phyloP scores from a whole-genome alignment of 2,113 vertebrate genomes.

The Malurus alboscapulatus region DNA sequence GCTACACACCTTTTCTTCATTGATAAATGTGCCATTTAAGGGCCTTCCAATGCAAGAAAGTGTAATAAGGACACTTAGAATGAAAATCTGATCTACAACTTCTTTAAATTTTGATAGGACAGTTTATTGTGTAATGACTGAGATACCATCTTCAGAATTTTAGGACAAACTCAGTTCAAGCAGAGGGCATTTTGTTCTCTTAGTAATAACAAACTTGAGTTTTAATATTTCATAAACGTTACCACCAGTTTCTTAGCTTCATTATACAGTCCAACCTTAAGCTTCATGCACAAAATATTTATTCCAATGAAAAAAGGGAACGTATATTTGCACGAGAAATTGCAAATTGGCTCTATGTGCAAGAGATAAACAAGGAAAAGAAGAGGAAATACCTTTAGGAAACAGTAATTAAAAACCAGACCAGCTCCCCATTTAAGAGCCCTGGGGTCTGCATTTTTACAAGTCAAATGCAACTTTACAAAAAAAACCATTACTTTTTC shows the following conservation, averaged over 20 bases:
- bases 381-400: not conserved
- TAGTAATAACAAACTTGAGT: slow-evolving; percentile 21
- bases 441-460: slow-evolving; percentile 8
- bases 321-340: not conserved
- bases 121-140: slow-evolving; percentile 19
- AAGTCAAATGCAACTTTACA: slow-evolving; percentile 20
- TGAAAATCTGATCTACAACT: slow-evolving; percentile 30
- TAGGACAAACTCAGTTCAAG: slow-evolving; percentile 47
- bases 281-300: not conserved
- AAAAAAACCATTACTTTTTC: slow-evolving; percentile 28
- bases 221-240: slow-evolving; percentile 38
- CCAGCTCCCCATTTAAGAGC: slow-evolving; percentile 15
- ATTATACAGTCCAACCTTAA: slow-evolving; percentile 32
- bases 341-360: slow-evolving; percentile 10
- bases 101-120: slow-evolving; percentile 11
- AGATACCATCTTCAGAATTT: slow-evolving; percentile 32
- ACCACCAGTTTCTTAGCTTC: slow-evolving; percentile 37
- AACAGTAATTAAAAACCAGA: slow-evolving; percentile 4
- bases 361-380: slow-evolving; percentile 25
- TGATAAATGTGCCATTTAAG: slow-evolving; percentile 31
- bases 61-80: slow-evolving; percentile 52
- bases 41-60: slow-evolving; percentile 7
- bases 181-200: slow-evolving; percentile 26
- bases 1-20: not conserved
- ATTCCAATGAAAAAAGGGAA: slow-evolving; percentile 20